Base-by-base conservation (phyloP, 2,888 invertebrate genomes). In the Brenthis daphne region DNA sequence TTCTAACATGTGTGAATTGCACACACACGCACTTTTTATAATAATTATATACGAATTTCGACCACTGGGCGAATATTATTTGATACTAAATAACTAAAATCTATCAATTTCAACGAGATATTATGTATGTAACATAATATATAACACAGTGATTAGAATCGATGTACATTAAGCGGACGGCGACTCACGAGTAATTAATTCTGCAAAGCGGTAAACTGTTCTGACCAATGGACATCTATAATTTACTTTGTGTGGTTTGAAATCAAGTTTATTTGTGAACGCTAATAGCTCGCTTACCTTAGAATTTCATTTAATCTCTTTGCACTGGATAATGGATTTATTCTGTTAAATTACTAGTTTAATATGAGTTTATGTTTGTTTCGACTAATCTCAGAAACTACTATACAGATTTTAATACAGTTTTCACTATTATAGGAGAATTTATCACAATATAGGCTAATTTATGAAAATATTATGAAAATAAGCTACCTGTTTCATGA, bases 221-320 rank as follows among this genome's bases (percentile, higher is more conserved):
- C 60, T 63, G 63, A 54, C 63, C 63, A 63, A 53, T 63, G 51
- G 43, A 43, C 63, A 63, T 54, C 54, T 63, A 63, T 63, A 63
- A 63, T 63, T 63, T 63, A 63, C 54, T 60, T 33, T 63, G 63
- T 63, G 63, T 63, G 63, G 63, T 63, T 63, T 54, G 51, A 63
- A 63, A 43, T 43, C 54, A 43, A 63, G 53, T 54, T 43, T 63
- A 20, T 54, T 53, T 63, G 53, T 43, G 53, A 29, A 60, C 12
- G 29, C n/a, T 60, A 60, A 50, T 60, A 60, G 1, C 29, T 12
- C 33, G 60, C 50, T 60, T 50, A 60, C 50, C 50, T 60, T 64
- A 29, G 24, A 64, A 47, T 64, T 53, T 64, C 37, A 24, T 24
- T 56, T 14, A 33, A 13, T 43, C 20, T 11, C 11, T 43, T 11